Conservation (phyloP, 2,113 vertebrate genomes). For the Coregonus clupeaformis region DNA sequence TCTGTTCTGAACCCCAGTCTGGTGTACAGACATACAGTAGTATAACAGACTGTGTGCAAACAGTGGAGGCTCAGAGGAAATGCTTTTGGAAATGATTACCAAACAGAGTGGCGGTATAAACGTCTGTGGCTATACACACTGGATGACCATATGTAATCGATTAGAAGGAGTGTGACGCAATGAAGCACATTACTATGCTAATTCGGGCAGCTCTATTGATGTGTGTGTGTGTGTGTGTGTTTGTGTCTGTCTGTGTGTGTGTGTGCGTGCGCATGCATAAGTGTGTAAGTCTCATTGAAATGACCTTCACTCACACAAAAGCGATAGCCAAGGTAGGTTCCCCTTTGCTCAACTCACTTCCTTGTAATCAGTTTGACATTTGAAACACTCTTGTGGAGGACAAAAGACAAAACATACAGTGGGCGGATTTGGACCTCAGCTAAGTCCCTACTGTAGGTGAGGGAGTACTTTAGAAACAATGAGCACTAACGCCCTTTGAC, state of each 20-base stretch:
- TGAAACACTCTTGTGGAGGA: slow-evolving; percentile 65
- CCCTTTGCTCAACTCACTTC: slow-evolving; percentile 50
- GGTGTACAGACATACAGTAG: background rate
- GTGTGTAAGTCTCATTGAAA: slow-evolving; percentile 60
- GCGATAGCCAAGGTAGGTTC: slow-evolving; percentile 47
- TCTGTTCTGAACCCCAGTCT: background rate
- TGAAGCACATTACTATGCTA: slow-evolving; percentile 72
- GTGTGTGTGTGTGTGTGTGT: slow-evolving; percentile 37
- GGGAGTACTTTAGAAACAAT: slow-evolving; percentile 58
- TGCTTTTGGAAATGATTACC: slow-evolving; percentile 68
- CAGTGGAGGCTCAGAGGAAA: slow-evolving; percentile 57
- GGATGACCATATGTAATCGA: slow-evolving; percentile 70
- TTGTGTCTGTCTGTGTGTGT: slow-evolving; percentile 31
- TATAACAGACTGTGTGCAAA: background rate
- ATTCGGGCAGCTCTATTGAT: slow-evolving; percentile 58
- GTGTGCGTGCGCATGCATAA: slow-evolving; percentile 46
- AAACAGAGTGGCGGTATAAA: slow-evolving; percentile 63
- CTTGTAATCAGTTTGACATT: slow-evolving; percentile 71
- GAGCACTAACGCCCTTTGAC: slow-evolving; percentile 41
- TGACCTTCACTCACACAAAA: slow-evolving; percentile 47
- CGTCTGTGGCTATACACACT: slow-evolving; percentile 60
- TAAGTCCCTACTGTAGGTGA: slow-evolving; percentile 56
- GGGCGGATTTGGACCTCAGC: slow-evolving; percentile 61
- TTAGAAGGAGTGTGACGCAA: slow-evolving; percentile 71
- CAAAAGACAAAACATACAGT: slow-evolving; percentile 62